phyloP scores from a whole-genome alignment of 1,140 invertebrate species.

The Drosophila hydei region DNA sequence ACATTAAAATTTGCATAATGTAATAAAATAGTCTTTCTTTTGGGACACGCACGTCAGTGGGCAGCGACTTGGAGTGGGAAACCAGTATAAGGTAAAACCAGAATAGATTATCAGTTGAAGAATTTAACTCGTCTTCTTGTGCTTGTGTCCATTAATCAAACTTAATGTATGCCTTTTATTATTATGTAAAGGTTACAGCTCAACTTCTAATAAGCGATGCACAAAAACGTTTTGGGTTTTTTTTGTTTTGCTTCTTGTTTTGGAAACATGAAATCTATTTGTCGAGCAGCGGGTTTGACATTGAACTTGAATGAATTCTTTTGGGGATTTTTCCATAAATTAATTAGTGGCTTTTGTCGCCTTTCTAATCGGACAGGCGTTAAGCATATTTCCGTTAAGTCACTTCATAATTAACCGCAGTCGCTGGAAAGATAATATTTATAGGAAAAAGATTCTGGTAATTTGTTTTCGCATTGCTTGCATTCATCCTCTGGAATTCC shows the following conservation, averaged over 20 bases:
- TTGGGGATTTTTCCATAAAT: slow-evolving; percentile 11
- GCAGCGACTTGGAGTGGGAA: background rate
- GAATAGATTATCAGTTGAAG: background rate
- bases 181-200: slow-evolving; percentile 10
- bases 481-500: background rate
- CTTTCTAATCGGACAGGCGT: background rate
- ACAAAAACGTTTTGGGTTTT: background rate
- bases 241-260: background rate
- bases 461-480: background rate
- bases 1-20: background rate
- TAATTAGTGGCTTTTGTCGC: background rate
- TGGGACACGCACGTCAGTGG: background rate
- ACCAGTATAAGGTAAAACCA: slow-evolving; percentile 12
- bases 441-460: background rate
- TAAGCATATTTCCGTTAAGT: background rate
- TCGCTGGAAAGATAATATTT: background rate
- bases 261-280: slow-evolving; percentile 1
- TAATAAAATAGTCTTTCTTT: slow-evolving; percentile 13
- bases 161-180: background rate
- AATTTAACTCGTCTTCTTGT: background rate
- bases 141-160: background rate
- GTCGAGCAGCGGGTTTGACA: background rate
- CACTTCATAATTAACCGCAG: slow-evolving; percentile 3
- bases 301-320: slow-evolving; percentile 8
- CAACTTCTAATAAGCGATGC: background rate